Conservation (phyloP, 2,888 invertebrate species). For the Drosophila ustulata region DNA sequence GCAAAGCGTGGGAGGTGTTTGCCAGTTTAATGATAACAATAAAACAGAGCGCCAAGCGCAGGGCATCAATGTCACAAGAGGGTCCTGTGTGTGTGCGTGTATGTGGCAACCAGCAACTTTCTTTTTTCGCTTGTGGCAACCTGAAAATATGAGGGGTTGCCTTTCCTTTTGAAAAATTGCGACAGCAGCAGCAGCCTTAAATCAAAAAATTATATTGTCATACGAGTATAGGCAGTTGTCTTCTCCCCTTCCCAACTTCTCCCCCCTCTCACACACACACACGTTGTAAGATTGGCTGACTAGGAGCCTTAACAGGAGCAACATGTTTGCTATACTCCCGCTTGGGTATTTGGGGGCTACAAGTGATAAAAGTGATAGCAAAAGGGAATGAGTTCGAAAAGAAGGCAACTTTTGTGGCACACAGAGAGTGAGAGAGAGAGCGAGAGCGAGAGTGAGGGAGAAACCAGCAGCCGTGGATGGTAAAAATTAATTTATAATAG, state of each 20-base stretch:
- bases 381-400: slow-evolving; percentile 11
- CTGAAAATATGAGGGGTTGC: slow-evolving; percentile 61
- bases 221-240: slow-evolving; percentile 60
- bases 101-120: slow-evolving; percentile 60
- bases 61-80: slow-evolving; percentile 75
- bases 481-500: slow-evolving; percentile 81
- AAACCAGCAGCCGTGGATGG: slow-evolving; percentile 56
- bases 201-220: slow-evolving; percentile 80
- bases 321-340: slow-evolving; percentile 63
- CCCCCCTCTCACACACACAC: slow-evolving; percentile 13
- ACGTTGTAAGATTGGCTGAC: slow-evolving; percentile 28
- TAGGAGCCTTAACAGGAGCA: slow-evolving; percentile 52
- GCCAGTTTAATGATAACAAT: slow-evolving; percentile 81
- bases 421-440: background rate
- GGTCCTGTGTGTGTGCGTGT: slow-evolving; percentile 19
- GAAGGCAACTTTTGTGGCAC: slow-evolving; percentile 16
- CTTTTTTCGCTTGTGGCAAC: slow-evolving; percentile 53
- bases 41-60: slow-evolving; percentile 70
- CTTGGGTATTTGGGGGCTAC: slow-evolving; percentile 32
- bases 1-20: slow-evolving; percentile 58
- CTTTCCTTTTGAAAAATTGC: slow-evolving; percentile 65
- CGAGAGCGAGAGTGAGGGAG: background rate
- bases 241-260: background rate
- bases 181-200: slow-evolving; percentile 73
- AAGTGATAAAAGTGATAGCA: slow-evolving; percentile 65